Percentiles rank a stretch among this genome's conserved stretches.
Conservation (phyloP, 2,888 invertebrate genomes). For the Fragum whitleyi region DNA sequence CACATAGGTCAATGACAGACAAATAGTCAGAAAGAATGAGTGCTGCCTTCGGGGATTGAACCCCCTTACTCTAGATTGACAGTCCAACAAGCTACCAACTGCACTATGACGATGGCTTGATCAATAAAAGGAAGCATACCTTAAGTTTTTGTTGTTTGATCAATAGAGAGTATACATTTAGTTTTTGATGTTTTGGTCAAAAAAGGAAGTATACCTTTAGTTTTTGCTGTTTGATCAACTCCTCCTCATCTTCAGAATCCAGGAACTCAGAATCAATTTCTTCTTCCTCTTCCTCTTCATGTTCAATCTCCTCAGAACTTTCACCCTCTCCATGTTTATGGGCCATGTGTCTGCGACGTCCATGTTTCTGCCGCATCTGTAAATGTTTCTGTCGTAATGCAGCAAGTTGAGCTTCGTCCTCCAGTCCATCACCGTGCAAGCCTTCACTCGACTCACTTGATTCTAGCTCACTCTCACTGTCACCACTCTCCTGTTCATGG, state of each 20-base stretch:
- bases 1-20: too few species aligned
- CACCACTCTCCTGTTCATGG: slow-evolving; percentile 66
- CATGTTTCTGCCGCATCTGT: slow-evolving; percentile 51
- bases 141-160: slow-evolving; percentile 72
- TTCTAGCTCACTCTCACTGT: slow-evolving; percentile 77
- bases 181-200: too few species aligned
- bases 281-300: slow-evolving; percentile 74
- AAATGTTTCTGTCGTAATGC: slow-evolving; percentile 36
- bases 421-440: slow-evolving; percentile 75
- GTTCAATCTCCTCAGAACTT: slow-evolving; percentile 68
- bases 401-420: slow-evolving; percentile 58
- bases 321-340: slow-evolving; percentile 57
- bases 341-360: slow-evolving; percentile 45
- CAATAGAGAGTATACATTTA: too few species aligned
- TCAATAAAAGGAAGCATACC: slow-evolving; percentile 20
- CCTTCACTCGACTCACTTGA: slow-evolving; percentile 82
- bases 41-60: too few species aligned
- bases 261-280: slow-evolving; percentile 74
- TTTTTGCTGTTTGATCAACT: slow-evolving; percentile 70
- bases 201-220: slow-evolving; percentile 44
- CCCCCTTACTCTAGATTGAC: too few species aligned
- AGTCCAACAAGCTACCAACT: too few species aligned
- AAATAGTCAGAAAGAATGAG: too few species aligned
- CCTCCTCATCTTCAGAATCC: slow-evolving; percentile 78
- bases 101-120: too few species aligned